phyloP scores from a whole-genome alignment of 2,113 vertebrate species.

The Larimichthys crocea region DNA sequence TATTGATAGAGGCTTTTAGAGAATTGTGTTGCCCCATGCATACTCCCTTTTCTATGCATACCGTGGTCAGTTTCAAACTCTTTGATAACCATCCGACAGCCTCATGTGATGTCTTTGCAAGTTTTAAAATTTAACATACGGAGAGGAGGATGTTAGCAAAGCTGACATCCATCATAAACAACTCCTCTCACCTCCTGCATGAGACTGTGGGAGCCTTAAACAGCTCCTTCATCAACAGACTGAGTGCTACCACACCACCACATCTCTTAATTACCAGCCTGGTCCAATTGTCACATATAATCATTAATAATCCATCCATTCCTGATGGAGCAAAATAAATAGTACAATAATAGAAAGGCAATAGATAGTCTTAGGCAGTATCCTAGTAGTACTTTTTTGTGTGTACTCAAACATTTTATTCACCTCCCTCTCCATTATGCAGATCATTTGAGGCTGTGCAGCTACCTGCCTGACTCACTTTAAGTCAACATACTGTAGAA shows the following conservation, averaged over 20 bases:
- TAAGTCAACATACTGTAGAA: not conserved
- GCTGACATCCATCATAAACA: too few relatives aligned
- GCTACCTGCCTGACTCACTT: not conserved
- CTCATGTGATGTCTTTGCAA: not conserved
- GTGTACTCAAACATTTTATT: not conserved
- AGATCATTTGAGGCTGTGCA: not conserved
- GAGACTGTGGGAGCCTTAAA: too few relatives aligned
- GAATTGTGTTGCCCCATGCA: not conserved
- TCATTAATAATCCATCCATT: too few relatives aligned
- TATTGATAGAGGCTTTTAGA: not conserved
- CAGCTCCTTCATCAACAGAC: not conserved
- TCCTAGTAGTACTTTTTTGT: too few relatives aligned
- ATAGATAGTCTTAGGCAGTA: too few relatives aligned
- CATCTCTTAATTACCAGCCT: too few relatives aligned
- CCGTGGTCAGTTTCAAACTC: not conserved
- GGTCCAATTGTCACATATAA: too few relatives aligned
- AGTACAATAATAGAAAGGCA: too few relatives aligned
- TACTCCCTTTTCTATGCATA: not conserved
- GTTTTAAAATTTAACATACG: not conserved
- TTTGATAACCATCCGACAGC: not conserved
- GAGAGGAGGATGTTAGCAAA: too few relatives aligned
- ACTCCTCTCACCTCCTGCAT: too few relatives aligned
- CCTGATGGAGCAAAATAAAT: too few relatives aligned
- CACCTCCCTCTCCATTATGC: not conserved
- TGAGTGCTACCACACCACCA: too few relatives aligned